These are phyloP conservation scores for Uria aalge DNA, from an alignment of 2,113 vertebrate genomes.

Conservation along the genomic window DNA sequence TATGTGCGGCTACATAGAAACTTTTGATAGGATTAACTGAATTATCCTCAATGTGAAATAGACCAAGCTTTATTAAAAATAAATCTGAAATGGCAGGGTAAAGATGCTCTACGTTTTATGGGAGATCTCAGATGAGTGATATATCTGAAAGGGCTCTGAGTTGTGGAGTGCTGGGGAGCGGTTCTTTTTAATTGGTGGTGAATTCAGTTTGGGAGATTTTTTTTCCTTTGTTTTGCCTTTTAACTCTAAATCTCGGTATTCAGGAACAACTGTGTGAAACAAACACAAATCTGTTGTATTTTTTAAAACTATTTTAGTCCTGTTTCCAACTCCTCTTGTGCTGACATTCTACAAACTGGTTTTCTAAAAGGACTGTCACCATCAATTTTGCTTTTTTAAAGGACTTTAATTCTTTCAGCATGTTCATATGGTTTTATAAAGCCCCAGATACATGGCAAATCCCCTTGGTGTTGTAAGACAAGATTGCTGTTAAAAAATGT, in stretches of 20 bases:
- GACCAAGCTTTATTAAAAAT: conserved; percentile 20
- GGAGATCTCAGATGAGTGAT: not conserved
- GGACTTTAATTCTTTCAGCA: conserved; percentile 85
- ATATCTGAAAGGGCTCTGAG: not conserved
- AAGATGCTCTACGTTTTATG: not conserved
- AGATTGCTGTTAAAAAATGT: conserved; percentile 87
- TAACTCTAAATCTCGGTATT: conserved; percentile 18
- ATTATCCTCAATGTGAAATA: not conserved
- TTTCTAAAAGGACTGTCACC: conserved; percentile 80
- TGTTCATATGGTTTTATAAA: conserved; percentile 85
- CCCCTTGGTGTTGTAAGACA: conserved; percentile 88
- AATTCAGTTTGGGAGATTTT: not conserved
- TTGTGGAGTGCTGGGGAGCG: not conserved
- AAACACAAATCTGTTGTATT: conserved; percentile 37
- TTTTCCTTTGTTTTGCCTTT: not conserved
- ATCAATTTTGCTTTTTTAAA: conserved; percentile 81
- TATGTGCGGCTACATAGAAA: not conserved
- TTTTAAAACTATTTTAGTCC: conserved; percentile 34
- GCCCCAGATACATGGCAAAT: conserved; percentile 80
- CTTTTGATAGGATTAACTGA: not conserved
- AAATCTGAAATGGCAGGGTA: not conserved
- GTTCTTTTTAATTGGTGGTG: not conserved
- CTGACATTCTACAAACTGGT: conserved; percentile 68
- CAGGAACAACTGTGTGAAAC: conserved; percentile 7
- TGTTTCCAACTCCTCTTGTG: conserved; percentile 30